Evolutionary conservation across 2,888 invertebrate genomes (phyloP).

Genomic region (Nephrotoma guestfalica): DNA sequence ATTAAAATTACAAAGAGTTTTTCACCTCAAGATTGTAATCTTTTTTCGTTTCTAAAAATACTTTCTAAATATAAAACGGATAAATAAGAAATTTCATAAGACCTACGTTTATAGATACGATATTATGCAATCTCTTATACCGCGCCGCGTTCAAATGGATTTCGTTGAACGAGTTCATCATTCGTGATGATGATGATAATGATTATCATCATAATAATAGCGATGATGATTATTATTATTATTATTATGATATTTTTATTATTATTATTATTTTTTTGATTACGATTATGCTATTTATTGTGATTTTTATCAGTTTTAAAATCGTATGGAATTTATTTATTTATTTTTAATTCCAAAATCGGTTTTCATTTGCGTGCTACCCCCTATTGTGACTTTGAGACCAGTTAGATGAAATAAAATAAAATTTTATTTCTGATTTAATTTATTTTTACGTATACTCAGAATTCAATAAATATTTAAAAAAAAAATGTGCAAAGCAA

Average conservation of each 20-base stretch:
- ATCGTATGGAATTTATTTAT: background rate
- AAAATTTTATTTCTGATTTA: background rate
- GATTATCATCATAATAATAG: background rate
- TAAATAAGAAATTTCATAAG: background rate
- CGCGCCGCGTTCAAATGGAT: background rate
- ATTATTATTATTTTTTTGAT: background rate
- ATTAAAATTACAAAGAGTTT: background rate
- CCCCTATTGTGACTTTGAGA: constrained; percentile 1
- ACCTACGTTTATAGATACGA: background rate
- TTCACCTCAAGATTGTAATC: background rate
- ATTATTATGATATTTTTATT: background rate
- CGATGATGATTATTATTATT: background rate
- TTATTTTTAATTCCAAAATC: background rate
- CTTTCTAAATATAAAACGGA: background rate
- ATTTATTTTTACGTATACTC: background rate
- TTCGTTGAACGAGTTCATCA: background rate
- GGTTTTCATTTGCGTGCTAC: constrained; percentile 3
- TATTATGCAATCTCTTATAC: background rate
- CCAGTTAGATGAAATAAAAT: background rate
- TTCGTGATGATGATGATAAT: background rate
- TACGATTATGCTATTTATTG: background rate
- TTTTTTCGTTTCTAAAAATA: background rate
- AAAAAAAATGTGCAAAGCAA: background rate
- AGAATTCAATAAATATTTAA: background rate
- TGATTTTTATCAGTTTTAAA: background rate